phyloP scores from a whole-genome alignment of 2,888 invertebrate genomes.

The Xestoiulus laeticollis region DNA sequence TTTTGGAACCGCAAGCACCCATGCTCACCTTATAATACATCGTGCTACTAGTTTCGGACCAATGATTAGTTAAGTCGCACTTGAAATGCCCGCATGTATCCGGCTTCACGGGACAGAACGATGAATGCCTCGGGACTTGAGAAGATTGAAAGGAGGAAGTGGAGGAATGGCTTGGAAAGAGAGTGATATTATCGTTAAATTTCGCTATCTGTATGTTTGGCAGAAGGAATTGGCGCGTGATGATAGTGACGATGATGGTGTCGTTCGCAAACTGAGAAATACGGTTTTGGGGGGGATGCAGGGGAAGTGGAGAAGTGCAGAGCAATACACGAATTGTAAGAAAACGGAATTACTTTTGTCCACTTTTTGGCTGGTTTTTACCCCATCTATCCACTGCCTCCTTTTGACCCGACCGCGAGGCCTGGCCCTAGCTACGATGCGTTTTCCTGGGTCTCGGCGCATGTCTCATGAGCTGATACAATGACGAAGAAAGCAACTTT shows the following conservation, averaged over 20 bases:
- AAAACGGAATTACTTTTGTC: background rate
- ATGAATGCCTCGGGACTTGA: slow-evolving; percentile 31
- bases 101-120: background rate
- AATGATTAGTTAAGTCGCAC: background rate
- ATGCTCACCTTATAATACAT: background rate
- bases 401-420: slow-evolving; percentile 25
- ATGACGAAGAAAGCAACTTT: slow-evolving; percentile 1
- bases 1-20: background rate
- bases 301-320: background rate
- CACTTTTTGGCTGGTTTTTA: background rate
- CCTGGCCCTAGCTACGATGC: background rate
- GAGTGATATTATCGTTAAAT: background rate
- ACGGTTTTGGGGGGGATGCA: background rate
- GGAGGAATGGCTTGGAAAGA: slow-evolving; percentile 35
- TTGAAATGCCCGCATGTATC: background rate
- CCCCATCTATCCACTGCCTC: slow-evolving; percentile 38
- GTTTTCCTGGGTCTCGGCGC: slow-evolving; percentile 17
- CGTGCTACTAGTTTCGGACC: slow-evolving; percentile 4
- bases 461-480: background rate
- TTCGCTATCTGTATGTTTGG: background rate
- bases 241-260: slow-evolving; percentile 43
- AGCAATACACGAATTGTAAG: background rate
- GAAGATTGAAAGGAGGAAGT: slow-evolving; percentile 41
- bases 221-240: slow-evolving; percentile 30
- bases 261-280: slow-evolving; percentile 10